These are phyloP conservation scores for Craseonycteris thonglongyai DNA, from an alignment of 2,113 vertebrate genomes.

Conservation along the genomic window DNA sequence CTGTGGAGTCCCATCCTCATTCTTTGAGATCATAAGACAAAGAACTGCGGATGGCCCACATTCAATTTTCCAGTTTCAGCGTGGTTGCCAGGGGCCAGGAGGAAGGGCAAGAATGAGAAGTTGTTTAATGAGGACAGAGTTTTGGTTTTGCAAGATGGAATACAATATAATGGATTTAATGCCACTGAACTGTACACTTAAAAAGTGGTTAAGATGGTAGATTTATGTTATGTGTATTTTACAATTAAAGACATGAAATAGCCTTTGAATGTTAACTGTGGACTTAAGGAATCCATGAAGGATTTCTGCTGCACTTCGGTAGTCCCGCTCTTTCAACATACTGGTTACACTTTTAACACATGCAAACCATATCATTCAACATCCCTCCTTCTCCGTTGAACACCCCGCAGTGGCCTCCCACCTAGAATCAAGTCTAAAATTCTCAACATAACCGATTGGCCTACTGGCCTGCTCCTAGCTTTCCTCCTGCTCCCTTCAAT, in stretches of 20 bases:
- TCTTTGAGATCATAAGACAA: too few relatives aligned
- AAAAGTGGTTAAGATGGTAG: not conserved
- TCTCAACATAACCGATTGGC: not conserved
- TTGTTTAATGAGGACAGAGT: not conserved
- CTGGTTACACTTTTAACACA: not conserved
- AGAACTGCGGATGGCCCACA: too few relatives aligned
- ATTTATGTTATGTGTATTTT: not conserved
- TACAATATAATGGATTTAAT: too few relatives aligned
- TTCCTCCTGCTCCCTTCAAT: not conserved
- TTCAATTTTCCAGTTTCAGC: too few relatives aligned
- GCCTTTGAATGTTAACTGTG: not conserved
- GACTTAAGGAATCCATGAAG: not conserved
- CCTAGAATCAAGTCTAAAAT: not conserved
- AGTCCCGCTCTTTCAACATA: not conserved
- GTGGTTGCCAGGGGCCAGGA: not conserved
- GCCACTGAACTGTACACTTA: not conserved
- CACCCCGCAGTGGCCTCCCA: not conserved
- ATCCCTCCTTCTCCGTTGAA: not conserved
- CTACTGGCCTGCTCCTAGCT: too few relatives aligned
- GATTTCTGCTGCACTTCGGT: not conserved
- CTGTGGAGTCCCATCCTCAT: too few relatives aligned
- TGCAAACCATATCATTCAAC: not conserved
- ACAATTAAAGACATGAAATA: not conserved
- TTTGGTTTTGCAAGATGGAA: not conserved
- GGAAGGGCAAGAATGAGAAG: rapidly evolving